Conservation (phyloP, 2,888 invertebrate genomes). For the Archaeoteleia sp. region DNA sequence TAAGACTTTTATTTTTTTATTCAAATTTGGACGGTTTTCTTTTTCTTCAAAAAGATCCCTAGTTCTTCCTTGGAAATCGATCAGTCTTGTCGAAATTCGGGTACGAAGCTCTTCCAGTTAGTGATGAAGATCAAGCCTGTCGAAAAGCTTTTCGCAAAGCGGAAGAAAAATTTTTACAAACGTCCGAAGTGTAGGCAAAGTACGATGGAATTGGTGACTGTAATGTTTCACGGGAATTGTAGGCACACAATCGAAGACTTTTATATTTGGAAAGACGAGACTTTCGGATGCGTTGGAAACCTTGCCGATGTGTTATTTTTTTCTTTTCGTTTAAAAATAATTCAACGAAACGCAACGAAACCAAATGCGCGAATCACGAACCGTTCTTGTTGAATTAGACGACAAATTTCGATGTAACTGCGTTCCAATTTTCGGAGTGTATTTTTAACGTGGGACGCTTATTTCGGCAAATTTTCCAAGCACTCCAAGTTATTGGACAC, state of each 20-base stretch:
- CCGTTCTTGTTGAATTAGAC: no score
- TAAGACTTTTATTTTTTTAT: no score
- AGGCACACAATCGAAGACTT: slow-evolving; percentile 1
- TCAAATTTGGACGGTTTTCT: not conserved
- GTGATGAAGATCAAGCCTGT: no score
- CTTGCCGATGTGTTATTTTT: not conserved
- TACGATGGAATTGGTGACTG: slow-evolving; percentile 7
- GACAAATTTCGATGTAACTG: no score
- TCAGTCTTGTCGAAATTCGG: not conserved
- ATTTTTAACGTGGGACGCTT: no score
- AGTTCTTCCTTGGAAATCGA: slow-evolving; percentile 13
- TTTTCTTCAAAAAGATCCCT: slow-evolving; percentile 4
- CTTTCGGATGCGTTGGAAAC: not conserved
- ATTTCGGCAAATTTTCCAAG: not conserved
- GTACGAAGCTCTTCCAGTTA: not conserved
- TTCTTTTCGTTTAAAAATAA: no score
- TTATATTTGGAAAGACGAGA: not conserved
- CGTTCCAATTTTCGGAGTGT: not conserved
- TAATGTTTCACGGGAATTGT: not conserved
- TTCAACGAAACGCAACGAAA: not conserved
- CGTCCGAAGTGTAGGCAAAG: not conserved
- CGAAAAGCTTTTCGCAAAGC: no score
- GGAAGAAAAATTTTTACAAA: no score
- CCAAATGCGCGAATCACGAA: not conserved
- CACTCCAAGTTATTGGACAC: not conserved